Conservation (phyloP, 2,113 vertebrate genomes). For the Ia io region DNA sequence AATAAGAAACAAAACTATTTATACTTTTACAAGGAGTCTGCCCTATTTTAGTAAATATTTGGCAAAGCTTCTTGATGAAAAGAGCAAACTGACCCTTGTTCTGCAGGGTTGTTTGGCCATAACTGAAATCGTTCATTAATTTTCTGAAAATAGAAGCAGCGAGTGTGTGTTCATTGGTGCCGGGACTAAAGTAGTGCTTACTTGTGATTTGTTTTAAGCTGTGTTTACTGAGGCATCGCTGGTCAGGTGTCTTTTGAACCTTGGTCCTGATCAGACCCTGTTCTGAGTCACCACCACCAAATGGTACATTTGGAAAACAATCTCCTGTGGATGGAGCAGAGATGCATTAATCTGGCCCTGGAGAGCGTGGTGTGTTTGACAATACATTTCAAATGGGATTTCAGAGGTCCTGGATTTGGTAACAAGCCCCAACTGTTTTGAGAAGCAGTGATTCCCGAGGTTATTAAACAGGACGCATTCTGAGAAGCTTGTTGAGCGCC, state of each 20-base stretch:
- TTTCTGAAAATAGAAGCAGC: conserved; percentile 77
- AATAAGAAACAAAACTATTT: conserved; percentile 88
- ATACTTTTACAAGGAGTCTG: conserved; percentile 86
- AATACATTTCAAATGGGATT: conserved; percentile 51
- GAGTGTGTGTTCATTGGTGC: conserved; percentile 53
- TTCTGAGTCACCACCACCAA: conserved; percentile 37
- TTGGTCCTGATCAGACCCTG: background rate
- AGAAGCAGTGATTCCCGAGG: conserved; percentile 30
- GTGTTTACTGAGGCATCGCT: conserved; percentile 45
- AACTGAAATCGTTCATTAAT: conserved; percentile 78
- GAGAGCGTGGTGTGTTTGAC: conserved; percentile 32
- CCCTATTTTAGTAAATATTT: conserved; percentile 88
- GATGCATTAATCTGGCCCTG: background rate
- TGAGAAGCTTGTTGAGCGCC: conserved; percentile 6
- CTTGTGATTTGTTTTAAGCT: conserved; percentile 56
- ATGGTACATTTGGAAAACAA: conserved; percentile 50
- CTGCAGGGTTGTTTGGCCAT: conserved; percentile 77
- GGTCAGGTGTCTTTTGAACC: conserved; percentile 35
- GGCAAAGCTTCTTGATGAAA: conserved; percentile 84
- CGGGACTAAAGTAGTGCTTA: conserved; percentile 53
- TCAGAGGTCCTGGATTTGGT: conserved; percentile 47
- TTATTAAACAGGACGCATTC: conserved; percentile 24
- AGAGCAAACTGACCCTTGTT: conserved; percentile 83
- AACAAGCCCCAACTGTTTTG: conserved; percentile 57
- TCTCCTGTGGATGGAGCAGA: conserved; percentile 10